Base-by-base conservation (phyloP, 1,140 invertebrate species). In the Hylyphantes graminicola region DNA sequence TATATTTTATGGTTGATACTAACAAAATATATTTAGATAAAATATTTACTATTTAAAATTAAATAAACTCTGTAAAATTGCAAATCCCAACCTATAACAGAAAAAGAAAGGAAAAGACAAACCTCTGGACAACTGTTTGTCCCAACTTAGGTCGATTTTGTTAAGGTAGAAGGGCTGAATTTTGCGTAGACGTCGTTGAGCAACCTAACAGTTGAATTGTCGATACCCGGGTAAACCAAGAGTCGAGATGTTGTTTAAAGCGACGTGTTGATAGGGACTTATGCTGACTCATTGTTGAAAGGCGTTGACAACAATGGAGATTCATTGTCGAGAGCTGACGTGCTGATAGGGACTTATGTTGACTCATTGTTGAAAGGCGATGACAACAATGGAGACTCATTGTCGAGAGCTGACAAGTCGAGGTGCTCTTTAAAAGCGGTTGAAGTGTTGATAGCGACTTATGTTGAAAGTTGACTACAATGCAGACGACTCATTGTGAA, bases 91-190 rank as follows among this genome's bases (percentile, higher is more conserved):
- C 35, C 35, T 35, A 35, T 35, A 35, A 83, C 72, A 83, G 55
- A 83, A 74, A 83, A 74, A 83, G 72, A 83, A 83, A 83, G 55
- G 70, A 83, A 83, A 83, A 74, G 80, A 83, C 80, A 83, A 83
- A 83, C 80, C 80, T 82, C 79, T 83, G 64, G 51, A 53, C 17
- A 83, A 48, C 65, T 74, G n/a, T 55, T 50, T 65, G 80, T 55
- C 64, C 64, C 72, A 65, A 83, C 57, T 83, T 74, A 83, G 54
- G 70, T 74, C 54, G 72, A 65, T 64, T 65, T 17, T 53, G 15
- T 11, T 74, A 83, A 74, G 80, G 80, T 83, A 83, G 80, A 15
- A 54, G 21, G 50, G 70, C 55, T 61, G 70, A 75, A 67, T 55
- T 70, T 74, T 70, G 80, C 35, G 72, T 51, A 74, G 80, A 64